Evolutionary conservation across 2,113 vertebrate genomes (phyloP).

Genomic region (Halcyon senegalensis): DNA sequence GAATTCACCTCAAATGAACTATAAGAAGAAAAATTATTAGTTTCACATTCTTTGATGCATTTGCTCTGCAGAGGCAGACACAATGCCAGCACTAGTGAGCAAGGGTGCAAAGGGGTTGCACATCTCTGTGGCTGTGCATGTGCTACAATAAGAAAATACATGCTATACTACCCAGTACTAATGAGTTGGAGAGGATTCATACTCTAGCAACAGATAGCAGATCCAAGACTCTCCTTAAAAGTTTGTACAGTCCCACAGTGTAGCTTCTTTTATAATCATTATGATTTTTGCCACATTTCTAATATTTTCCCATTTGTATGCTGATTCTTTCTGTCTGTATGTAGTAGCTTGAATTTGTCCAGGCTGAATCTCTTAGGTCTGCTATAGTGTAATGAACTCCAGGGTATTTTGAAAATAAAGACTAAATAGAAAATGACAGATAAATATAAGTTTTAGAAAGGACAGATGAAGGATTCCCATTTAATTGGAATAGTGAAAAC

Average conservation of each 20-base stretch:
- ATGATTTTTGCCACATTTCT: not conserved
- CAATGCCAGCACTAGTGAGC: not conserved
- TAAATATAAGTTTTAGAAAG: not conserved
- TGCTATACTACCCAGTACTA: not conserved
- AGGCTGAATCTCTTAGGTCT: not conserved
- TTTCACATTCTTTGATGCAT: not conserved
- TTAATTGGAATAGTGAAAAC: not conserved
- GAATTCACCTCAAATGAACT: not conserved
- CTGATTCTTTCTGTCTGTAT: not conserved
- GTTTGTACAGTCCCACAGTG: not conserved
- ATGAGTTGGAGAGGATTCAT: not conserved
- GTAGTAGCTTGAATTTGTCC: not conserved
- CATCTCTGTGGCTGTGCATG: not conserved
- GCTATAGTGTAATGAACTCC: not conserved
- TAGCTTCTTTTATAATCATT: not conserved
- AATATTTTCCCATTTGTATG: not conserved
- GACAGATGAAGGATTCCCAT: slow-evolving; percentile 1
- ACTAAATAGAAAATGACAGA: slow-evolving; percentile 26
- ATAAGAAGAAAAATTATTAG: not conserved
- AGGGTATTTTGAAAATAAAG: slow-evolving; percentile 39
- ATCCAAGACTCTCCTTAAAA: not conserved
- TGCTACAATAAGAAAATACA: not conserved
- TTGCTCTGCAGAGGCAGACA: not conserved
- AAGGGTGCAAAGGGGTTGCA: not conserved
- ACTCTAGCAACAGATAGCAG: not conserved